phyloP scores from a whole-genome alignment of 2,113 vertebrate species.

The Climacteris rufus region DNA sequence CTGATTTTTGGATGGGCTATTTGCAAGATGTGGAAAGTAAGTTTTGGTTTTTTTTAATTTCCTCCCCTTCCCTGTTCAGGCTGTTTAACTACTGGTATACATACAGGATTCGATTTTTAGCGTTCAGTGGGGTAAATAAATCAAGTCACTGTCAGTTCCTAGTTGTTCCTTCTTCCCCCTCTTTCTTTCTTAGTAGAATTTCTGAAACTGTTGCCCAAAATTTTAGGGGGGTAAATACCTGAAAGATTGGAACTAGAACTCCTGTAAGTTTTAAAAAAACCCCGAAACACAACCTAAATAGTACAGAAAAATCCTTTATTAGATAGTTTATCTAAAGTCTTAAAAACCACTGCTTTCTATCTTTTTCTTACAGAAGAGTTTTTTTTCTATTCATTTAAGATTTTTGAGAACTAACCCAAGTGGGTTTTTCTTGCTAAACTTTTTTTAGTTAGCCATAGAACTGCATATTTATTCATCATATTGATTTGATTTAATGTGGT shows the following conservation, averaged over 20 bases:
- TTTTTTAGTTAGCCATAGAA: background rate
- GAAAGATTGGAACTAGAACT: background rate
- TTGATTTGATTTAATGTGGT: background rate
- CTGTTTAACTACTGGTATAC: background rate
- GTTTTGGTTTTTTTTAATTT: background rate
- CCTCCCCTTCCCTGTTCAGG: background rate
- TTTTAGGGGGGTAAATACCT: background rate
- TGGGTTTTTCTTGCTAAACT: background rate
- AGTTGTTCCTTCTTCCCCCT: background rate
- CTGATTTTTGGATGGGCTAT: constrained; percentile 84
- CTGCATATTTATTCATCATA: background rate
- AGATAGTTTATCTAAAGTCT: background rate
- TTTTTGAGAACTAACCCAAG: background rate
- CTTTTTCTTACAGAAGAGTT: background rate
- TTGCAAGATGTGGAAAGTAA: constrained; percentile 86
- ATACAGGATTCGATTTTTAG: background rate
- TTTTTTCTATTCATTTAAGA: background rate
- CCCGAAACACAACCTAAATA: background rate
- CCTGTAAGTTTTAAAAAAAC: background rate
- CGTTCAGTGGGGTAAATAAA: background rate
- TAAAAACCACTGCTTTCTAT: background rate
- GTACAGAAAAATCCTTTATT: background rate
- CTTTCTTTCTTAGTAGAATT: background rate
- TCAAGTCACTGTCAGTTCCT: background rate
- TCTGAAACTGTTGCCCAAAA: background rate